Evolutionary conservation across 2,888 invertebrate species (phyloP), one percentile per base, ranked within the genome.

Genomic region (Rapana venosa): DNA sequence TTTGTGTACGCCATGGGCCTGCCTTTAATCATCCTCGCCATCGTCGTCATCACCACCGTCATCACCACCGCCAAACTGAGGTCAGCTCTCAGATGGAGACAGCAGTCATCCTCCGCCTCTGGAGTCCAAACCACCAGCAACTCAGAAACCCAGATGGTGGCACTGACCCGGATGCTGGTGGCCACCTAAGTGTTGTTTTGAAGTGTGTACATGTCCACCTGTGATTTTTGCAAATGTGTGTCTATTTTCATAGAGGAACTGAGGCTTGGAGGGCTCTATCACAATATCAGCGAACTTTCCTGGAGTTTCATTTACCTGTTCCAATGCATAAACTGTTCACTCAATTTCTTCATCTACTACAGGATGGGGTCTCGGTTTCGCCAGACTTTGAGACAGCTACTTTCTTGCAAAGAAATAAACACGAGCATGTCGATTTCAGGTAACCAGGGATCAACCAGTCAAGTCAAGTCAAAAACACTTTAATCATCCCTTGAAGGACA

Each of bases 61-160:
- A n/a, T 74, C 74, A 87, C 87, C 26, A 74, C 74, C 74, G 15
- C 36, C 47, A 87, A 87, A 74, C 87, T 87, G 22, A 74, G 35
- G 15, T 47, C 87, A 47, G 26, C 87, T 2, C 47, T 56, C 47
- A 87, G 26, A 13, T 87, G 87, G 87, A 35, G 87, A n/a, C 70
- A 77, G 36, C 26, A 87, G 35, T n/a, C 36, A 5, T n/a, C 87
- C 32, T 47, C 70, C 0, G 81, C 87, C 22, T 83, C 32, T 66
- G 20, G 20, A 13, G 66, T 66, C 66, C 17, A 17, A 0, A 17
- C 32, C 32, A 35, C 47, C 26, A 22, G 47, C 22, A 83, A 13
- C 1, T 22, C 36, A 36, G 81, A 83, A 20, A 13, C 6, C 11
- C 36, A 47, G 26, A 47, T 47, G 47, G 47, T 47, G 22, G 36